Conservation (phyloP, 1,140 invertebrate genomes). For the Dendrolimus kikuchii region DNA sequence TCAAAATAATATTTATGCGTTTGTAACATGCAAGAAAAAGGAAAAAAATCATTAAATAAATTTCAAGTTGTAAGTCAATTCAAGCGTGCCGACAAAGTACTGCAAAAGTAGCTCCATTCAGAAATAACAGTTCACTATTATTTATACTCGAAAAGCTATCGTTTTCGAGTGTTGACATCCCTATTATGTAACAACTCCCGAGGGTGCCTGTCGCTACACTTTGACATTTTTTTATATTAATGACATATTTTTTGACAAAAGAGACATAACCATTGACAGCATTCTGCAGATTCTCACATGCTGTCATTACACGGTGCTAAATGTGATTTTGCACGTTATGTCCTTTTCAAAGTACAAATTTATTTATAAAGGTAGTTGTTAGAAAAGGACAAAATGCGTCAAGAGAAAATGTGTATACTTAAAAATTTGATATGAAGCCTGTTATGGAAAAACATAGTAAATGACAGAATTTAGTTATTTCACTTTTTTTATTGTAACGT, state of each 20-base stretch:
- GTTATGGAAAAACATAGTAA: too few relatives aligned
- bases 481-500: too few relatives aligned
- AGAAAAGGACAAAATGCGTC: too few relatives aligned
- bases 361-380: too few relatives aligned
- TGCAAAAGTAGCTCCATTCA: conserved; percentile 25
- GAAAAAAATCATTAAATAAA: conserved; percentile 50
- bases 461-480: too few relatives aligned
- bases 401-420: too few relatives aligned
- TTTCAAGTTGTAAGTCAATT: conserved; percentile 20
- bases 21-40: not conserved
- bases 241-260: conserved; percentile 59
- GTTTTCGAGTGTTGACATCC: conserved; percentile 60
- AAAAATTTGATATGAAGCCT: too few relatives aligned
- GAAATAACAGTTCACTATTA: conserved; percentile 41
- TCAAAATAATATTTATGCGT: not conserved
- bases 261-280: conserved; percentile 58
- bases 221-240: conserved; percentile 56
- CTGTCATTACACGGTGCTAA: conserved; percentile 61
- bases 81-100: conserved; percentile 52
- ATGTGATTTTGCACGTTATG: not conserved
- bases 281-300: conserved; percentile 42
- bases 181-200: conserved; percentile 60
- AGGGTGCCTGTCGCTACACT: conserved; percentile 35
- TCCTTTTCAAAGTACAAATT: too few relatives aligned
- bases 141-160: conserved; percentile 59